Evolutionary conservation across 2,888 invertebrate species (phyloP), one percentile per base, ranked within the genome.

Genomic region (Halictus ligatus): DNA sequence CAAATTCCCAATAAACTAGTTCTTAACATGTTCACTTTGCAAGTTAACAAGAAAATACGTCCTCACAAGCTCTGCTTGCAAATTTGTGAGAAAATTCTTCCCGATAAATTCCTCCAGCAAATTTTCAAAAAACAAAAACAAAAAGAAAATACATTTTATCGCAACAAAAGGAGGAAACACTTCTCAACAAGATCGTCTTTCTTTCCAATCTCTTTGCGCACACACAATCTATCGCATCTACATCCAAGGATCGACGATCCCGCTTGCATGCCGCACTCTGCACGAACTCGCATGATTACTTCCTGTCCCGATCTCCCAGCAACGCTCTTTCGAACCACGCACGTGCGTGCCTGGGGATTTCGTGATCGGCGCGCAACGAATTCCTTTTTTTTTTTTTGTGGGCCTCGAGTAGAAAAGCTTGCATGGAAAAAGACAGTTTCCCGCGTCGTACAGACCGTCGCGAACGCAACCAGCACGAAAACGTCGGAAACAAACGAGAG

Each of bases 381-480:
- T 15, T 25, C 78, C 79, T 21, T 21, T 72, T 81, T 79, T 35
- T 35, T 35, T 35, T 72, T 81, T 79, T 78, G 83, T 83, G 76
- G 71, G 64, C 80, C 79, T 48, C 74, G 50, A 35, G 73, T 50
- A 64, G 84, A 67, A 13, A n/a, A 78, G 64, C 75, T 81, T 88
- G 88, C 88, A 88, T 88, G 88, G 75, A 82, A 43, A n/a, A 83
- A 60, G 81, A 81, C 76, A 81, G 81, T 82, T 78, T 78, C 83
- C 81, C 21, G 29, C 48, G 76, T 74, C 72, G 69, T 74, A 21
- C 54, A 18, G 43, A 43, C 43, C 43, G 21, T n/a, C 54, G 54
- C 54, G 54, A n/a, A 21, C 54, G 75, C 25, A 64, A 64, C 60
- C 29, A 40, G 40, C 60, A 73, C 72, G 67, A 58, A 80, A 81